Conservation (phyloP, 1,140 invertebrate genomes). For the Trichonephila clavipes region DNA sequence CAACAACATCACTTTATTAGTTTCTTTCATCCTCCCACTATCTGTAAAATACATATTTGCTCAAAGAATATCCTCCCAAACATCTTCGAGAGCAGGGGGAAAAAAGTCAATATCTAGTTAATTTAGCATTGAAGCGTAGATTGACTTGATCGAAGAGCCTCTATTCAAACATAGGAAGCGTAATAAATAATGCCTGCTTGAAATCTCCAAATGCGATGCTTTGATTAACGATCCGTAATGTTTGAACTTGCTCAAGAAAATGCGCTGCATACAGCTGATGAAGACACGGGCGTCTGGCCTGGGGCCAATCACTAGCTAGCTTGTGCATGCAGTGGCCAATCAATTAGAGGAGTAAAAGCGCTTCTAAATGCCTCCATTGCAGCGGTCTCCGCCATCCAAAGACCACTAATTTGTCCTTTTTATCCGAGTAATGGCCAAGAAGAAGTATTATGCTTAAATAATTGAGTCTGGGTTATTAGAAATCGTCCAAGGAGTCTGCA, state of each 20-base stretch:
- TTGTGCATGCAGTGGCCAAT: slow-evolving; percentile 72
- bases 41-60: slow-evolving; percentile 24
- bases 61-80: slow-evolving; percentile 21
- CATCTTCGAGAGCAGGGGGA: neutral
- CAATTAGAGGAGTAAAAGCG: slow-evolving; percentile 69
- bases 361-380: slow-evolving; percentile 60
- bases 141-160: slow-evolving; percentile 48
- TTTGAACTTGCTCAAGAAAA: slow-evolving; percentile 69
- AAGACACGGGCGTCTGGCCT: slow-evolving; percentile 61
- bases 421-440: slow-evolving; percentile 52
- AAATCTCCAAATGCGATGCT: slow-evolving; percentile 61
- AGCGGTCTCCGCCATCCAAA: slow-evolving; percentile 49
- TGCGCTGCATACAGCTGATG: slow-evolving; percentile 65
- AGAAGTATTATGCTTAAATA: slow-evolving; percentile 67
- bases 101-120: slow-evolving; percentile 66
- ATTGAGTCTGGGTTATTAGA: slow-evolving; percentile 54
- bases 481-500: neutral
- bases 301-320: slow-evolving; percentile 64
- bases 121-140: slow-evolving; percentile 49
- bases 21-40: neutral
- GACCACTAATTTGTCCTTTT: slow-evolving; percentile 63
- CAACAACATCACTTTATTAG: slow-evolving; percentile 12
- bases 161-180: slow-evolving; percentile 47
- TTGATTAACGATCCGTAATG: slow-evolving; percentile 69
- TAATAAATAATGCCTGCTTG: slow-evolving; percentile 61